Conservation (phyloP, 2,113 vertebrate genomes). For the Anoura caudifer region DNA sequence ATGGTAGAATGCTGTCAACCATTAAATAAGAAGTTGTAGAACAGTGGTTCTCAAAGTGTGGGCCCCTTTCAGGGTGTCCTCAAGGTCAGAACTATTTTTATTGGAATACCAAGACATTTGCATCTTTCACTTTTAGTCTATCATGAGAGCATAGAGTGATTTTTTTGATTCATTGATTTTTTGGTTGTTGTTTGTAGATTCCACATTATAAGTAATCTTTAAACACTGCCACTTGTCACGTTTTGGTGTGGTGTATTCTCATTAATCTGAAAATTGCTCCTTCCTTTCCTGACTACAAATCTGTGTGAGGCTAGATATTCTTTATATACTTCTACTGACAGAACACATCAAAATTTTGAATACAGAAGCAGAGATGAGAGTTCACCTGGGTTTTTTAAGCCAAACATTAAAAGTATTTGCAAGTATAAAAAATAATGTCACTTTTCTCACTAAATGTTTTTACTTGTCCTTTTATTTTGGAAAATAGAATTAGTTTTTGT, state of each 20-base stretch:
- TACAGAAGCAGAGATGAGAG: background rate
- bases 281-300: background rate
- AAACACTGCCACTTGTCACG: background rate
- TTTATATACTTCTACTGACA: background rate
- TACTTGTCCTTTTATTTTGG: background rate
- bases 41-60: background rate
- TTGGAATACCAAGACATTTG: background rate
- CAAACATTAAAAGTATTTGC: background rate
- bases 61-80: background rate
- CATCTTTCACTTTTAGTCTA: background rate
- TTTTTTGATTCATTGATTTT: background rate
- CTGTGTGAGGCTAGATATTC: background rate
- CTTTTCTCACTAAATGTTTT: constrained; percentile 19
- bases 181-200: background rate
- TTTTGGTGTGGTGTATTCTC: background rate
- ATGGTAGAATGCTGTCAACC: background rate
- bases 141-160: background rate
- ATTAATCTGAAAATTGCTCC: background rate
- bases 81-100: background rate
- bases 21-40: background rate
- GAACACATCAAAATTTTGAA: background rate
- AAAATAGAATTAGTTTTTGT: background rate
- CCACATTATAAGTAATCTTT: background rate
- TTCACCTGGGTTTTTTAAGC: background rate
- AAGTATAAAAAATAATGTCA: background rate